These are phyloP conservation scores for Yponomeuta cagnagella DNA, from an alignment of 2,888 invertebrate genomes.

Conservation along the genomic window DNA sequence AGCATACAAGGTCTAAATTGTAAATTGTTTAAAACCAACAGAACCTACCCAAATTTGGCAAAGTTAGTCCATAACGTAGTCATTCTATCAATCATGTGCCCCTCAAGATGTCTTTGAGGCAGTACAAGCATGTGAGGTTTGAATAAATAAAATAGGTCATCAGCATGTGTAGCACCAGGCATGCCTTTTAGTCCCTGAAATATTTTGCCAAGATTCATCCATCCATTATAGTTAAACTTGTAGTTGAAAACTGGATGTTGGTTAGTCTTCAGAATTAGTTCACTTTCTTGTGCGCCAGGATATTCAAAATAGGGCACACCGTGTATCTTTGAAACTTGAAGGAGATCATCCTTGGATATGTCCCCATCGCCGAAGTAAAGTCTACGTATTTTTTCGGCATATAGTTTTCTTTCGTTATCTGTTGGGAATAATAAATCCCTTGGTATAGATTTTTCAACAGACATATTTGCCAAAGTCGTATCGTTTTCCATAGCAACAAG, in stretches of 20 bases:
- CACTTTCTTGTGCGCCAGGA: constrained; percentile 44
- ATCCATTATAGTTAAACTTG: constrained; percentile 44
- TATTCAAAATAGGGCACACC: constrained; percentile 42
- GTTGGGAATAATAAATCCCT: constrained; percentile 45
- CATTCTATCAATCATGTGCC: constrained; percentile 21
- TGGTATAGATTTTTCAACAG: constrained; percentile 45
- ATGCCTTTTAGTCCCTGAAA: constrained; percentile 27
- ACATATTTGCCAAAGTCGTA: constrained; percentile 36
- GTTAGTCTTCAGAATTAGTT: constrained; percentile 36
- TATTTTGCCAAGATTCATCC: constrained; percentile 40
- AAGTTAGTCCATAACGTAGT: constrained; percentile 24
- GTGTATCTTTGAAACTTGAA: constrained; percentile 43
- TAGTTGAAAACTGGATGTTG: constrained; percentile 46
- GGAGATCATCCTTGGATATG: constrained; percentile 36
- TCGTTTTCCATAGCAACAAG: constrained; percentile 44
- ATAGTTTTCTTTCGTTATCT: constrained; percentile 28
- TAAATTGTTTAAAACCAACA: background rate
- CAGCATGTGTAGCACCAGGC: constrained; percentile 51
- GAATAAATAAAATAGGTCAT: constrained; percentile 57
- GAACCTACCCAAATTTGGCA: constrained; percentile 20
- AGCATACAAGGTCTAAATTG: background rate
- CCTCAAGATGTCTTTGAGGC: constrained; percentile 13
- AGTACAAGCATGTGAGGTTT: constrained; percentile 24
- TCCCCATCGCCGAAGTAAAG: constrained; percentile 52
- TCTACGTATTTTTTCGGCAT: constrained; percentile 38